These are phyloP conservation scores for Caenorhabditis wallacei DNA, from an alignment of 2,888 invertebrate genomes.

Conservation along the genomic window DNA sequence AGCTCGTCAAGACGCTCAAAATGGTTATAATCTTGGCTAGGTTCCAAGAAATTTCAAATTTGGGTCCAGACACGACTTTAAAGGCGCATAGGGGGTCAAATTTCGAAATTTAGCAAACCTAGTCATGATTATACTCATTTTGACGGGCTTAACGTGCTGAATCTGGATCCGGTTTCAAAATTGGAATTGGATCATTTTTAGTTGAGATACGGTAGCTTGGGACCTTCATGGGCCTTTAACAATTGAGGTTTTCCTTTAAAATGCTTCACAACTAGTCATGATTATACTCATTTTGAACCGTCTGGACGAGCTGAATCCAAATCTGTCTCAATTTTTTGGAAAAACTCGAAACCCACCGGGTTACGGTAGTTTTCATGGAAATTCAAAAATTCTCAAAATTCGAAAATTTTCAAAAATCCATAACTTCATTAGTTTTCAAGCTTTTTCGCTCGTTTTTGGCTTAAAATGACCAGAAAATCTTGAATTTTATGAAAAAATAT, in stretches of 20 bases:
- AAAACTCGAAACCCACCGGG: not conserved
- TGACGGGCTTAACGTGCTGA: too few species aligned
- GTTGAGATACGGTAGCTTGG: too few species aligned
- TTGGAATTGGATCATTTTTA: too few species aligned
- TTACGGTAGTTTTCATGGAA: not conserved
- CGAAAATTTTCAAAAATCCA: not conserved
- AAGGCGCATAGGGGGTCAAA: not conserved
- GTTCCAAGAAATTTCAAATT: not conserved
- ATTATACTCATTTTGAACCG: not conserved
- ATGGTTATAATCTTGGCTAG: not conserved
- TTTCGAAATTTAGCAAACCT: not conserved
- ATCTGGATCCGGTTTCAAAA: too few species aligned
- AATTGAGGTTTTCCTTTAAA: too few species aligned
- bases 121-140: slow-evolving; percentile 2
- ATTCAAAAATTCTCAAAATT: slow-evolving; percentile 7
- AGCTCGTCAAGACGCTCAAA: not conserved
- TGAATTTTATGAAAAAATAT: too few species aligned
- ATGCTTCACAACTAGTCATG: not conserved
- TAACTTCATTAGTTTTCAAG: not conserved
- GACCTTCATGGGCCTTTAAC: too few species aligned
- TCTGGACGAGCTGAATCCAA: too few species aligned
- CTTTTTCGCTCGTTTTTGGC: too few species aligned
- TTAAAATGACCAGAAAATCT: too few species aligned
- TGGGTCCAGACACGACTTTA: too few species aligned
- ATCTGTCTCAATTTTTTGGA: too few species aligned